A percentile compares a stretch with the other conserved stretches of the same genome.
These are phyloP conservation scores for Zaprionus gabonicus DNA, from an alignment of 1,140 invertebrate species.

Conservation along the genomic window DNA sequence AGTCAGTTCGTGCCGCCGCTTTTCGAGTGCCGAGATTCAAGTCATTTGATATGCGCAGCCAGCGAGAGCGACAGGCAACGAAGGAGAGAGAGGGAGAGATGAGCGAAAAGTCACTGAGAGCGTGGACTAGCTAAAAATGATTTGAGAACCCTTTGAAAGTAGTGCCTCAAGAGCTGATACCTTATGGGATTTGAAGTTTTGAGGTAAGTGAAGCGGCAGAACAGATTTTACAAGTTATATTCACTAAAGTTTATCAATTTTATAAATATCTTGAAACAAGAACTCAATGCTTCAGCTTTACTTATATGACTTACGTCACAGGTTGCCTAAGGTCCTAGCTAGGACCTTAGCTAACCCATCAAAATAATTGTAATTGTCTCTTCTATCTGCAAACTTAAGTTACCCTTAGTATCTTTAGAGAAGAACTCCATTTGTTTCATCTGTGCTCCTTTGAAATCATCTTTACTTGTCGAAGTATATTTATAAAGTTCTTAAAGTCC, in stretches of 20 bases:
- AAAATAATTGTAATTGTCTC: too few relatives aligned
- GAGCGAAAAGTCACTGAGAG: background rate
- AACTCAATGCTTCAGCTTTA: too few relatives aligned
- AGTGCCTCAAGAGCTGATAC: background rate
- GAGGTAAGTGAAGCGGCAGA: background rate
- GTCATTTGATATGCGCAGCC: constrained; percentile 29
- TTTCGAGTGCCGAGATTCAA: constrained; percentile 31
- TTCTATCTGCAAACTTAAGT: too few relatives aligned
- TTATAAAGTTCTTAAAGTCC: background rate
- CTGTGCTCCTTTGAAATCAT: background rate
- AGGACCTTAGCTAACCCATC: too few relatives aligned
- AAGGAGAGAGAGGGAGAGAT: constrained; percentile 8
- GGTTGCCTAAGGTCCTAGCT: too few relatives aligned
- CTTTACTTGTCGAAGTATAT: background rate
- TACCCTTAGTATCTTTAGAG: too few relatives aligned
- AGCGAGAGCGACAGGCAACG: background rate
- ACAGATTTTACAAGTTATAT: too few relatives aligned
- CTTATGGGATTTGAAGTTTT: background rate
- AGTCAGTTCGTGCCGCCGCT: constrained; percentile 68
- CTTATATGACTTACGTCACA: too few relatives aligned
- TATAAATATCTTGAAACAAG: too few relatives aligned
- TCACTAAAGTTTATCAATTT: too few relatives aligned
- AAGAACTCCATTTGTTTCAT: background rate
- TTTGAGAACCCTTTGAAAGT: background rate
- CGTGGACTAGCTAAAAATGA: background rate